Evolutionary conservation across 1,140 invertebrate species (phyloP).

Genomic region (Coelopa frigida): DNA sequence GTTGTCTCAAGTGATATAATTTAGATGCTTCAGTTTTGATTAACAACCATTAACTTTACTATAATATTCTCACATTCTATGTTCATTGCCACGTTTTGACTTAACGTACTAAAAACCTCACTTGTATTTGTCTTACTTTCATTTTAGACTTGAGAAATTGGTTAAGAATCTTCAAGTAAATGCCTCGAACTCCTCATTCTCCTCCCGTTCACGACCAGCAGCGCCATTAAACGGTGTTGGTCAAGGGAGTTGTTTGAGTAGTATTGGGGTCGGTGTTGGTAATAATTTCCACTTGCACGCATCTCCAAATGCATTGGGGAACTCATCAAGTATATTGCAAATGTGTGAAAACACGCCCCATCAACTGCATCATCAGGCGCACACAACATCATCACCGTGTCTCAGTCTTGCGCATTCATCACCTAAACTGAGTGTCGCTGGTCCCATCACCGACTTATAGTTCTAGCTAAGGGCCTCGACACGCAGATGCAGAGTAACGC

Average conservation of each 20-base stretch:
- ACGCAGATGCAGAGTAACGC: not conserved
- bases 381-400: constrained; percentile 6
- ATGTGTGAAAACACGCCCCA: constrained; percentile 1
- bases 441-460: constrained; percentile 43
- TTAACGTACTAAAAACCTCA: not conserved
- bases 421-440: constrained; percentile 22
- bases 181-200: constrained; percentile 6
- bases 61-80: constrained; percentile 2
- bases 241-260: too few species aligned
- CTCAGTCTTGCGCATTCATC: constrained; percentile 24
- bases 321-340: constrained; percentile 1
- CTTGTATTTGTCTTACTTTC: constrained; percentile 15
- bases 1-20: too few species aligned
- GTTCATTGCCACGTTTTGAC: not conserved
- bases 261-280: not conserved
- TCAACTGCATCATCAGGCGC: constrained; percentile 3
- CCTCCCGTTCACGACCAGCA: constrained; percentile 1
- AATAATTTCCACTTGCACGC: not conserved
- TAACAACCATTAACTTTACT: too few species aligned
- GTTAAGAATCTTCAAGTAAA: constrained; percentile 32
- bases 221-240: constrained; percentile 13
- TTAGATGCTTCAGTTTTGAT: too few species aligned
- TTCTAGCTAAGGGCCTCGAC: constrained; percentile 24
- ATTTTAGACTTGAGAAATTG: constrained; percentile 42
- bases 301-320: not conserved